A percentile compares a stretch with the other conserved stretches of the same genome.
Conservation (phyloP, 2,797 vertebrate species). For the Cryptoprocta ferox region DNA sequence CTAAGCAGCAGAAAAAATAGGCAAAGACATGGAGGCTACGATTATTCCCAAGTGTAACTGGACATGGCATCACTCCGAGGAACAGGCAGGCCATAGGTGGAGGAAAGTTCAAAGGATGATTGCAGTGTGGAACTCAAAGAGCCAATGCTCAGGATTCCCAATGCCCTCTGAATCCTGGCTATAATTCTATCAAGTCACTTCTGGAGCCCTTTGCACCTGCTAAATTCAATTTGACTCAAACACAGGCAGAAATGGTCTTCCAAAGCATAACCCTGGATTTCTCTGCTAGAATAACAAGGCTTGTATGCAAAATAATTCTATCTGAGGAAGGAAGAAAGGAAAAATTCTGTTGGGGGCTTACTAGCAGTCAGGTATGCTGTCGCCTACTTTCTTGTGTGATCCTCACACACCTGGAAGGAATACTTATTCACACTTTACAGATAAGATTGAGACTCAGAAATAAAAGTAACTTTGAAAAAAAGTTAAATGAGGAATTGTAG, state of each 20-base stretch:
- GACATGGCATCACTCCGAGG: neutral
- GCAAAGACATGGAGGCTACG: neutral
- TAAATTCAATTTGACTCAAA: conserved; percentile 66
- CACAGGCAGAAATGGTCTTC: neutral
- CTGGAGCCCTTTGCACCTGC: conserved; percentile 54
- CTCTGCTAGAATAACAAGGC: neutral
- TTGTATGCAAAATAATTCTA: conserved; percentile 49
- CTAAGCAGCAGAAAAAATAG: neutral
- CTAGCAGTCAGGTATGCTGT: neutral
- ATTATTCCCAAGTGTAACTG: neutral
- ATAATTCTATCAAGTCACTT: conserved; percentile 58
- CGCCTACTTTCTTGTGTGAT: neutral
- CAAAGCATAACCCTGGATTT: neutral
- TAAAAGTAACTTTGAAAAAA: neutral
- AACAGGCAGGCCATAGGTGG: rapidly evolving
- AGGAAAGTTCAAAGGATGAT: neutral
- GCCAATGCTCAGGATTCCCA: neutral
- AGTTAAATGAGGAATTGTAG: neutral
- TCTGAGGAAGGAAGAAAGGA: neutral
- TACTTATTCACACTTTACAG: neutral
- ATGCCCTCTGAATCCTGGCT: neutral
- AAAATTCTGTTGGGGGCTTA: neutral
- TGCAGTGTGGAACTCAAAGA: neutral
- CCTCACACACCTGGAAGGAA: neutral
- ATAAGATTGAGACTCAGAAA: neutral